Evolutionary conservation across 1,140 invertebrate species (phyloP).

Genomic region (Chionoecetes opilio): DNA sequence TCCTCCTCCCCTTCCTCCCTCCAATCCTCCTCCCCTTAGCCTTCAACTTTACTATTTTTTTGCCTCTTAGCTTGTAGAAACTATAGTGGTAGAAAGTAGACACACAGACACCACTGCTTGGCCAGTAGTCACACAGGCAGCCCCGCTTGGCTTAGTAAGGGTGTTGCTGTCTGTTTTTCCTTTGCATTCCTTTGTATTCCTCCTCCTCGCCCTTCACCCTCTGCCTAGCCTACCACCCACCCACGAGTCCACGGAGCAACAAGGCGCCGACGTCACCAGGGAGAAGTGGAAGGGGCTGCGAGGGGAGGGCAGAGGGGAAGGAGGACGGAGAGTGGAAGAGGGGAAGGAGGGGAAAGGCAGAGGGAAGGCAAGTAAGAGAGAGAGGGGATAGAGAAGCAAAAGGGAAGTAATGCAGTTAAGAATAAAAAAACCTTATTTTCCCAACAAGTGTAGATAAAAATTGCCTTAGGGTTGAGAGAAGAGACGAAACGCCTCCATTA

Average conservation of each 20-base stretch:
- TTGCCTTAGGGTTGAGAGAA: no score
- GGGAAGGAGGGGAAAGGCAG: neutral
- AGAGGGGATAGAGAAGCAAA: neutral
- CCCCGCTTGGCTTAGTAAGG: no score
- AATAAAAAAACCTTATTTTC: neutral
- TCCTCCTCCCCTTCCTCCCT: no score
- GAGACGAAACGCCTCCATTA: neutral
- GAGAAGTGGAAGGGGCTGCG: neutral
- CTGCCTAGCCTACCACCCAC: neutral
- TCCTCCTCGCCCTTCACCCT: neutral
- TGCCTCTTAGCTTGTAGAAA: no score
- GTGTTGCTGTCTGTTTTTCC: no score
- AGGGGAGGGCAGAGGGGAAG: neutral
- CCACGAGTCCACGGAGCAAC: neutral
- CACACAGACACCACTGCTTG: no score
- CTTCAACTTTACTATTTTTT: no score
- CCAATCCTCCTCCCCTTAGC: no score
- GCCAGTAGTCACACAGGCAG: no score
- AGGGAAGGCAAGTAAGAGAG: neutral
- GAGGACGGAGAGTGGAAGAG: neutral
- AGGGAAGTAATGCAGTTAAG: neutral
- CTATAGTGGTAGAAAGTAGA: no score
- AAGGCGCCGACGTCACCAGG: conserved; percentile 12
- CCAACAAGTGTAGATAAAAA: no score
- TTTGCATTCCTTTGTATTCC: no score